These are phyloP conservation scores for Crypturellus tataupa DNA, from an alignment of 2,797 vertebrate genomes.

Conservation along the genomic window DNA sequence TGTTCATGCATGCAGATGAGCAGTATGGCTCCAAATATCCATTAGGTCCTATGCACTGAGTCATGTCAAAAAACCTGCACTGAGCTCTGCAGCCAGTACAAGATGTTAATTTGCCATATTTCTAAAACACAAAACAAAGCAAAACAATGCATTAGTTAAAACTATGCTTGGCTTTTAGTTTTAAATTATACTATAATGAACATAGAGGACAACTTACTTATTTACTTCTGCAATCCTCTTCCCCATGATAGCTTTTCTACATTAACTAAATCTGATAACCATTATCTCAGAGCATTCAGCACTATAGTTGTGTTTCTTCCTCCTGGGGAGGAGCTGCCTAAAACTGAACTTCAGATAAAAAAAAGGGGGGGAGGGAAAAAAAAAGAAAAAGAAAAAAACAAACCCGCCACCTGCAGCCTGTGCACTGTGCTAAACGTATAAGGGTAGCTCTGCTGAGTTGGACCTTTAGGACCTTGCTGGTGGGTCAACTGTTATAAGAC, in stretches of 20 bases:
- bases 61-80: constrained; percentile 95
- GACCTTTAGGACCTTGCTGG: neutral
- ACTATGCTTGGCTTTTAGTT: constrained; percentile 34
- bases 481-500: accelerated
- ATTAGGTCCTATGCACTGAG: constrained; percentile 91
- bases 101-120: constrained; percentile 92
- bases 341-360: neutral
- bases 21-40: constrained; percentile 95
- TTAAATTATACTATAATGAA: neutral
- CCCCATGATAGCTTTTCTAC: neutral
- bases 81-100: constrained; percentile 94
- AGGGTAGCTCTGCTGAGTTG: neutral
- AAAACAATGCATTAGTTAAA: constrained; percentile 71
- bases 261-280: neutral
- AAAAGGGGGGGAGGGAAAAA: neutral
- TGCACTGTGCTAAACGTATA: neutral
- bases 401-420: neutral
- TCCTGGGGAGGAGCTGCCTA: neutral
- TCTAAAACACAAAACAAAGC: constrained; percentile 85
- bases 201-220: neutral
- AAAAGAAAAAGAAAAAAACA: neutral
- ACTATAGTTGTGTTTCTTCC: neutral
- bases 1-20: constrained; percentile 94
- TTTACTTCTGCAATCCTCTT: neutral
- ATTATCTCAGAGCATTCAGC: neutral